Percentiles rank a stretch among this genome's conserved stretches.
phyloP scores from a whole-genome alignment of 2,888 invertebrate species.

The Dicroscelio sp. region DNA sequence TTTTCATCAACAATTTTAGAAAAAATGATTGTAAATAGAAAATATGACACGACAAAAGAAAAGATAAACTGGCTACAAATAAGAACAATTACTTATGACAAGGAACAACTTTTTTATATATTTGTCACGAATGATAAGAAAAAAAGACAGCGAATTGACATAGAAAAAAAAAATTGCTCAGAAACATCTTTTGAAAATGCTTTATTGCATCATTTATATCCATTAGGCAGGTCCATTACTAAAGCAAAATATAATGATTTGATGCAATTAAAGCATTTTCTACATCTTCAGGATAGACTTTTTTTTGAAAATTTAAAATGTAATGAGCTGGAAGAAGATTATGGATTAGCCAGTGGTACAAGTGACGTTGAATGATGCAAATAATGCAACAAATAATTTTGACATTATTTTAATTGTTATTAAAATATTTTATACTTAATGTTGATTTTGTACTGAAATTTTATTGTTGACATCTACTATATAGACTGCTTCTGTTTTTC shows the following conservation, averaged over 20 bases:
- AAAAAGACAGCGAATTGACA: not conserved
- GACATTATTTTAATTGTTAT: too few relatives aligned
- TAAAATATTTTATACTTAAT: too few relatives aligned
- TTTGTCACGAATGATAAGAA: constrained; percentile 9
- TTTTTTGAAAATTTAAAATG: too few relatives aligned
- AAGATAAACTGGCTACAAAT: constrained; percentile 46
- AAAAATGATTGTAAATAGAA: constrained; percentile 25
- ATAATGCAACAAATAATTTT: too few relatives aligned
- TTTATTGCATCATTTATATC: constrained; percentile 1
- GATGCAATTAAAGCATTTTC: constrained; percentile 41
- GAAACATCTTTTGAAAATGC: constrained; percentile 10
- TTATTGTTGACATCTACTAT: too few relatives aligned
- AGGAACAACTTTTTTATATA: constrained; percentile 30
- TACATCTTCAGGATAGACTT: not conserved
- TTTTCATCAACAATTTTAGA: not conserved
- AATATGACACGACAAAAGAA: constrained; percentile 6
- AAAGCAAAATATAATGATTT: constrained; percentile 54
- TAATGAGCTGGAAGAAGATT: too few relatives aligned
- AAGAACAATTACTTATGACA: constrained; percentile 15
- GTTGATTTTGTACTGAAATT: too few relatives aligned
- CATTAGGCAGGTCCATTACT: constrained; percentile 27
- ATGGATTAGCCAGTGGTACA: too few relatives aligned
- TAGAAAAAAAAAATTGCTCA: constrained; percentile 7
- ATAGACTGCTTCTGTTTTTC: too few relatives aligned
- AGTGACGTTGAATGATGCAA: too few relatives aligned